A percentile compares a stretch with the other conserved stretches of the same genome.
Conservation (phyloP, 2,113 vertebrate species). For the Rousettus leschenaultii region DNA sequence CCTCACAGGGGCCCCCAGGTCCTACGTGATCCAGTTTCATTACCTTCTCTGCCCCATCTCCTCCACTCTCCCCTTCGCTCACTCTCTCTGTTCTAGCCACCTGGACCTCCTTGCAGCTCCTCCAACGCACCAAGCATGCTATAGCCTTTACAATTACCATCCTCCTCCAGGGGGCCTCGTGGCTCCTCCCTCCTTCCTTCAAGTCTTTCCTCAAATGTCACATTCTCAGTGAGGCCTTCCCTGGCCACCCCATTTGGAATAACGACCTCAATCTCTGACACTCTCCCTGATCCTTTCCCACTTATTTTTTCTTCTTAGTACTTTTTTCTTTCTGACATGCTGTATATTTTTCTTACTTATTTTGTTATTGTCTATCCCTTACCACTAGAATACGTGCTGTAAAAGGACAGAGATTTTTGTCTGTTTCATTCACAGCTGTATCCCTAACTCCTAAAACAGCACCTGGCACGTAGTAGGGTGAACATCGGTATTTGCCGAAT, state of each 20-base stretch:
- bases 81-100: not conserved
- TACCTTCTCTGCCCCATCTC: not conserved
- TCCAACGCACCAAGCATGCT: not conserved
- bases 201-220: not conserved
- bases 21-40: not conserved
- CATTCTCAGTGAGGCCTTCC: not conserved
- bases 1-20: not conserved
- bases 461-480: not conserved
- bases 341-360: not conserved
- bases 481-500: not conserved
- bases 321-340: not conserved
- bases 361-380: not conserved
- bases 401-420: not conserved
- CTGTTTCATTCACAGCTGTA: not conserved
- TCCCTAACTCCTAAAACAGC: not conserved
- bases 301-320: not conserved
- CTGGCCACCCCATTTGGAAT: not conserved
- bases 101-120: not conserved
- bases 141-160: not conserved
- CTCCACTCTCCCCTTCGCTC: not conserved
- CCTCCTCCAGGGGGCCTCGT: not conserved
- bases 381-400: not conserved
- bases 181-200: not conserved
- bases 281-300: not conserved
- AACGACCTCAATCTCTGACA: no score